These are phyloP conservation scores for Bothrops jararaca DNA, from an alignment of 2,113 vertebrate species.

Conservation along the genomic window DNA sequence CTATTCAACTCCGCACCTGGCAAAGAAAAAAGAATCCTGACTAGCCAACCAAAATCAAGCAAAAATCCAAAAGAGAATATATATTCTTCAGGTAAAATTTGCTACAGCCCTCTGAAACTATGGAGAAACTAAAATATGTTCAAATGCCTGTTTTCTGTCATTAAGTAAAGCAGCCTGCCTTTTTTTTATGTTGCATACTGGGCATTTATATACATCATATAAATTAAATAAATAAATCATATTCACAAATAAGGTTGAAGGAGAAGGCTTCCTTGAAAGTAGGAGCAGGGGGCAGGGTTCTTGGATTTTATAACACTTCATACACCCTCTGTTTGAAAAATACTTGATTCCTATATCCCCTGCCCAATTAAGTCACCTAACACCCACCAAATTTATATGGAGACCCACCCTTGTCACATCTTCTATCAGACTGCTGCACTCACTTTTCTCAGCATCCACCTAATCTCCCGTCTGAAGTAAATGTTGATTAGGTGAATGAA, in stretches of 20 bases:
- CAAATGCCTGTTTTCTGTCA: constrained; percentile 63
- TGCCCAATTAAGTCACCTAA: not conserved
- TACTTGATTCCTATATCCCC: not conserved
- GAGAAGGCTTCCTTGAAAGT: not conserved
- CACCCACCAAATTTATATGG: not conserved
- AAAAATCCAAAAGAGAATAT: constrained; percentile 62
- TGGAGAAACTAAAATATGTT: constrained; percentile 43
- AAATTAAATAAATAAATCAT: not conserved
- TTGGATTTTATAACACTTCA: not conserved
- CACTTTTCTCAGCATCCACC: not conserved
- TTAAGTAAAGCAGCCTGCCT: constrained; percentile 39
- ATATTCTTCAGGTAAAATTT: constrained; percentile 63
- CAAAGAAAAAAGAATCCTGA: constrained; percentile 60
- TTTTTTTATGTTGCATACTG: constrained; percentile 11
- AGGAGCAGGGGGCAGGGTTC: not conserved
- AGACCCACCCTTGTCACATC: not conserved
- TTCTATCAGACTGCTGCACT: not conserved
- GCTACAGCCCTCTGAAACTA: constrained; percentile 53
- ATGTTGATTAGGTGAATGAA: not conserved
- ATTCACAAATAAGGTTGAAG: not conserved
- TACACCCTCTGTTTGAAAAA: not conserved
- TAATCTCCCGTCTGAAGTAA: not conserved
- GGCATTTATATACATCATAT: not conserved
- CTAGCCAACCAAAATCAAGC: constrained; percentile 64
- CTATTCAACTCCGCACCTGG: constrained; percentile 70